phyloP scores from a whole-genome alignment of 2,113 vertebrate species.

The Pan troglodytes region NHGRI_mPanTro3-v2.1_pri NC_072415.2:73679001-73679500 shows the following conservation, averaged over 20 bases:
- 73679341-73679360: too few relatives aligned
- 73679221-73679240: accelerated
- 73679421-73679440: too few relatives aligned
- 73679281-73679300: too few relatives aligned
- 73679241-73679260: background rate
- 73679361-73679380: too few relatives aligned
- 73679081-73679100: background rate
- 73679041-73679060: constrained; percentile 86
- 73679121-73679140: background rate
- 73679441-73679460: too few relatives aligned
- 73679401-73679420: too few relatives aligned
- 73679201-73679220: background rate
- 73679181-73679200: background rate
- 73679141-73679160: background rate
- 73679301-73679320: too few relatives aligned
- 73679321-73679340: too few relatives aligned
- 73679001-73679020: constrained; percentile 82
- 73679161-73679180: background rate
- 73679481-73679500: too few relatives aligned
- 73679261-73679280: background rate
- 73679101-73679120: background rate
- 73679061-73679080: constrained; percentile 86
- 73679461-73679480: too few relatives aligned
- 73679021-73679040: constrained; percentile 86
- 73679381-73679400: too few relatives aligned